phyloP scores from a whole-genome alignment of 2,888 invertebrate species.

The Archaeoteleia sp. region DNA sequence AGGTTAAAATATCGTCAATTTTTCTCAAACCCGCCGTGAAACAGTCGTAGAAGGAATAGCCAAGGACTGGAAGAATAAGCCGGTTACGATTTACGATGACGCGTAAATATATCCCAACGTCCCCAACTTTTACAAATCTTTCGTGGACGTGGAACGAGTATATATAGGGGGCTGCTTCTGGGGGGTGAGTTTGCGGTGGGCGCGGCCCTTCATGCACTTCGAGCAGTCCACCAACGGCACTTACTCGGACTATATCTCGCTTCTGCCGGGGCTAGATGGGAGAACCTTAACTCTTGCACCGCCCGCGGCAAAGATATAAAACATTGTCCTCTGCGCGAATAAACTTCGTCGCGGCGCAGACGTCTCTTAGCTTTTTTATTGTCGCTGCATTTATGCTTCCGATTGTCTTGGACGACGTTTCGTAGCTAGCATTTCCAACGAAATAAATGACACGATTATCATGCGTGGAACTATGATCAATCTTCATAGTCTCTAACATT shows the following conservation, averaged over 20 bases:
- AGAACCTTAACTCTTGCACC: conserved; percentile 64
- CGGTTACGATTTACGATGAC: conserved; percentile 67
- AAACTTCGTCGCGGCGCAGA: conserved; percentile 60
- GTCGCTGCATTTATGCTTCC: conserved; percentile 47
- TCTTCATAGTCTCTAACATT: too few relatives aligned
- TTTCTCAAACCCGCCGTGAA: conserved; percentile 40
- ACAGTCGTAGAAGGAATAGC: conserved; percentile 48
- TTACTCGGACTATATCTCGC: conserved; percentile 53
- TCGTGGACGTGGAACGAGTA: conserved; percentile 54
- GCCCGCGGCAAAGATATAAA: conserved; percentile 64
- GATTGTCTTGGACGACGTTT: conserved; percentile 40
- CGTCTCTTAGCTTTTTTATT: conserved; percentile 50
- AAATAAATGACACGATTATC: too few relatives aligned
- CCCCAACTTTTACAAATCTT: conserved; percentile 70
- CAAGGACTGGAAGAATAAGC: conserved; percentile 61
- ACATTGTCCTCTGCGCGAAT: conserved; percentile 57
- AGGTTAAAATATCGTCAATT: conserved; percentile 46
- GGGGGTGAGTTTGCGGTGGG: conserved; percentile 54
- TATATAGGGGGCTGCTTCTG: conserved; percentile 42
- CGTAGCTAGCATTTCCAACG: too few relatives aligned
- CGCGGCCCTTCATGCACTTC: conserved; percentile 66
- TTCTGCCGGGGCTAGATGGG: conserved; percentile 51
- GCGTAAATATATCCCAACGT: conserved; percentile 70
- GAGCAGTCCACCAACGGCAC: conserved; percentile 51
- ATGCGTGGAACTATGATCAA: too few relatives aligned